A percentile compares a stretch with the other conserved stretches of the same genome.
These are phyloP conservation scores for Dromiciops gliroides DNA, from an alignment of 2,113 vertebrate genomes.

Conservation along the genomic window DNA sequence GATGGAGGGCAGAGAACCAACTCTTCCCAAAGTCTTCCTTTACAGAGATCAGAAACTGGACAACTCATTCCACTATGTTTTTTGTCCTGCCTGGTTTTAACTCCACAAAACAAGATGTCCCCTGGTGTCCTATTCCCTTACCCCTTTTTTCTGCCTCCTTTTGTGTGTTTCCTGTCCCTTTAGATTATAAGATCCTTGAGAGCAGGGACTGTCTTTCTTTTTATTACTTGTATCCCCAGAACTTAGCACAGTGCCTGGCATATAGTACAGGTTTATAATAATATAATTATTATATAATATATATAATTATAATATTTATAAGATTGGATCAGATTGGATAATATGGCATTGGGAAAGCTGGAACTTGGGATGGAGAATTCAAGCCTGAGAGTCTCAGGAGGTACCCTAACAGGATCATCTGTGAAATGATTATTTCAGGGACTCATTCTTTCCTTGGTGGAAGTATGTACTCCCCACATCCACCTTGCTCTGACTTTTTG, in stretches of 20 bases:
- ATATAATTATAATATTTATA: too few species aligned
- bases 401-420: neutral
- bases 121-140: too few species aligned
- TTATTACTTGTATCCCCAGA: neutral
- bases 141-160: neutral
- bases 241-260: neutral
- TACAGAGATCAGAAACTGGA: too few species aligned
- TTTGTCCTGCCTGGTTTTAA: too few species aligned
- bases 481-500: neutral
- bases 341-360: neutral
- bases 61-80: too few species aligned
- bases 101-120: too few species aligned
- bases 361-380: neutral
- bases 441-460: neutral
- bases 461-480: neutral
- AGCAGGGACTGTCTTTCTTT: neutral
- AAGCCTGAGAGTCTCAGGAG: neutral
- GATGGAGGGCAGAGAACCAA: too few species aligned
- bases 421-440: neutral
- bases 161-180: neutral
- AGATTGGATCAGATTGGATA: neutral
- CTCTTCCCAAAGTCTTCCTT: too few species aligned
- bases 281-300: too few species aligned
- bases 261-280: neutral
- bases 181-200: neutral